Percentiles rank a stretch among this genome's conserved stretches.
Conservation (phyloP, 2,113 vertebrate species). For the Amazona guildingii region DNA sequence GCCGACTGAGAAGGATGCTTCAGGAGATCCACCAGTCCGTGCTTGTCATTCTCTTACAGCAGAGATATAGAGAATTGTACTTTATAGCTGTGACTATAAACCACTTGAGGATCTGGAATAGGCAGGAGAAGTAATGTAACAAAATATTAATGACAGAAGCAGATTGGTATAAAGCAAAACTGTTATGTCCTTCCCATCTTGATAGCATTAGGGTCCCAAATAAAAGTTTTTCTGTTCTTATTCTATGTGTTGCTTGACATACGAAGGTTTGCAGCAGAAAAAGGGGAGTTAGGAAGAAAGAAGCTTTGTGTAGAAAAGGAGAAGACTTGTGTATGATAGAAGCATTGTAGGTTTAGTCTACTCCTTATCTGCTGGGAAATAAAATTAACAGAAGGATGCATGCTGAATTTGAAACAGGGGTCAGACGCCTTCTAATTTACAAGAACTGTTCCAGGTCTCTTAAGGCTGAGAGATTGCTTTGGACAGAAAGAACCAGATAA, state of each 20-base stretch:
- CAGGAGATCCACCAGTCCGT: neutral
- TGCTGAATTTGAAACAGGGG: conserved; percentile 4
- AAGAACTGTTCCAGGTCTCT: neutral
- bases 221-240: neutral
- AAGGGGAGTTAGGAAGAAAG: neutral
- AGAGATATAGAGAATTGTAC: neutral
- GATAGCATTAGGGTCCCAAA: neutral
- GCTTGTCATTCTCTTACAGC: neutral
- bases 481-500: neutral
- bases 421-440: neutral
- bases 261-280: neutral
- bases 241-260: neutral
- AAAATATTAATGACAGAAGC: neutral
- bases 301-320: neutral
- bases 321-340: neutral
- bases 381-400: neutral
- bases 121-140: neutral
- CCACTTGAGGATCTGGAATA: neutral
- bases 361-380: neutral
- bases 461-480: neutral
- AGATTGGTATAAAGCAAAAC: neutral
- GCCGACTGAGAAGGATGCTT: neutral
- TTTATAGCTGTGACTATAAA: neutral
- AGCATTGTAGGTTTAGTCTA: neutral
- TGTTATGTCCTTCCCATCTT: neutral